Base-by-base conservation (phyloP, 2,797 vertebrate species). In the Sciurus carolinensis region DNA sequence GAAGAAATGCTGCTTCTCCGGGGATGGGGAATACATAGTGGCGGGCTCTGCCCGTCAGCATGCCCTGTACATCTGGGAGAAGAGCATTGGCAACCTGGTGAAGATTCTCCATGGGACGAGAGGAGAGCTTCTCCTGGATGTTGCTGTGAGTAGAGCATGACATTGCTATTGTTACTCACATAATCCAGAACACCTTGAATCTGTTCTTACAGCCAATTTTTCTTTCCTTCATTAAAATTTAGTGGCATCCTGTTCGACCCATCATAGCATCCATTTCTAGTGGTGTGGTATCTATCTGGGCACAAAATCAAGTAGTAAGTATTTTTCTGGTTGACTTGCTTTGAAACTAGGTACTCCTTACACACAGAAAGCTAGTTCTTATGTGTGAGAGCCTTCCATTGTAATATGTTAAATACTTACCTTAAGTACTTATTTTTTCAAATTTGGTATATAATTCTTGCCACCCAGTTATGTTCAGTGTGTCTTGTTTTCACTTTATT, bases 1-100 rank as follows among this genome's bases (percentile, higher is more conserved):
- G 99, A 99, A 99, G 97, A 99, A 99, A 67, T 99, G 99, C 96
- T 99, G 99, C 96, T 99, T 99, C 98, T 99, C 99, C 0, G 99
- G 99, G 9, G 99, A 99, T 2, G 99, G 99, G 0, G 99, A 99
- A 52, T 99, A 99, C 94, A 99, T 99, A 1, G 99, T 99, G 93
- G 99, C 99, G 0, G 99, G 99, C 1, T 99, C 99, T 0, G 99
- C 99, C 11, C 98, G 99, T 18, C 99, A 99, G 97, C 99, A 99
- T 1, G 99, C 99, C 0, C 99, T 99, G 26, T 99, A 99, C 98
- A 99, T 99, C 73, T 99, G 99, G 99, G 99, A 99, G 98, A 99
- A 99, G 97, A 99, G 99, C 98, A 99, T 99, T 18, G 99, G 99
- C 13, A 99, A 99, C 98, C 98, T 99, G 96, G 99, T 99, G 96